These are phyloP conservation scores for Urocyon cinereoargenteus DNA, from an alignment of 2,797 vertebrate species.

Conservation along the genomic window DNA sequence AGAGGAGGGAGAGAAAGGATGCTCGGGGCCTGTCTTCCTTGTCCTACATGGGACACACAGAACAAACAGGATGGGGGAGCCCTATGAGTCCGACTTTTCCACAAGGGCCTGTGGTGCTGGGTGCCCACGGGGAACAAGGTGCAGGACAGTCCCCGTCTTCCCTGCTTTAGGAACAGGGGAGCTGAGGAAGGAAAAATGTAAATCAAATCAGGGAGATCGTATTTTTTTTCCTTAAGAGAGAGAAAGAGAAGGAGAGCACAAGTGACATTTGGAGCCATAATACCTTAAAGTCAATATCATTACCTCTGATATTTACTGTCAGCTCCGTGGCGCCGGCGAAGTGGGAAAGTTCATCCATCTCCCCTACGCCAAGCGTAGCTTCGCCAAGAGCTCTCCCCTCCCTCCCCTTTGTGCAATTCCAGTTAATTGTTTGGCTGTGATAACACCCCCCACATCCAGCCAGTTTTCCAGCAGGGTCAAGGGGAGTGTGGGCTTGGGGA, in stretches of 20 bases:
- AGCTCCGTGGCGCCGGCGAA: conserved; percentile 84
- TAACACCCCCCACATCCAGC: neutral
- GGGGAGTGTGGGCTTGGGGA: neutral
- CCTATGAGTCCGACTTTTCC: neutral
- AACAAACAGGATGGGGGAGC: neutral
- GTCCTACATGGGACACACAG: conserved; percentile 26
- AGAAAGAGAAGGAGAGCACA: conserved; percentile 84
- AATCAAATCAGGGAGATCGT: conserved; percentile 83
- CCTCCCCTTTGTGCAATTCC: neutral
- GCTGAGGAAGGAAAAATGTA: conserved; percentile 81
- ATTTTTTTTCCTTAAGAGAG: conserved; percentile 61
- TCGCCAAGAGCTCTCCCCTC: neutral
- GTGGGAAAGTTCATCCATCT: conserved; percentile 88
- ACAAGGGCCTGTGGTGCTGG: neutral
- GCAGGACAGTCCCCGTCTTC: neutral
- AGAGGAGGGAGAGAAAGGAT: neutral
- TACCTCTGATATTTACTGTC: conserved; percentile 91
- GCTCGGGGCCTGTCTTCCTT: neutral
- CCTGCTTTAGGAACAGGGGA: conserved; percentile 57
- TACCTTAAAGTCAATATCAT: conserved; percentile 91
- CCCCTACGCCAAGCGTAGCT: conserved; percentile 58
- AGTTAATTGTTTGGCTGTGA: conserved; percentile 58
- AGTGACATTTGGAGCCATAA: conserved; percentile 90
- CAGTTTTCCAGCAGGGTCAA: neutral
- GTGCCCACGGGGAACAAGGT: neutral